These are phyloP conservation scores for Pecten maximus DNA, from an alignment of 2,888 invertebrate genomes.

Conservation along the genomic window DNA sequence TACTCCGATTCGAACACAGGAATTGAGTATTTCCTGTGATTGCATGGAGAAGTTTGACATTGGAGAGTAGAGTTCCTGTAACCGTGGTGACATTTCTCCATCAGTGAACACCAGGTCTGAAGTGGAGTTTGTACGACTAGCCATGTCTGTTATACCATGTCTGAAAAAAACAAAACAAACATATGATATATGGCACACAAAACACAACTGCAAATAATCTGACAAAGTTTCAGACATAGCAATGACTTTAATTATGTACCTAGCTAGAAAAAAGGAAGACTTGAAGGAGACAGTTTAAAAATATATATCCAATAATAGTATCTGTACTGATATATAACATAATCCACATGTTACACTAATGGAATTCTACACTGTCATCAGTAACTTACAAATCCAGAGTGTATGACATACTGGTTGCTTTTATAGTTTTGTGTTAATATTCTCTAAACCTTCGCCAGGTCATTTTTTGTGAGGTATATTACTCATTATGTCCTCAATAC, in stretches of 20 bases:
- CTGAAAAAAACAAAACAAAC: constrained; percentile 44
- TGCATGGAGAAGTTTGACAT: constrained; percentile 73
- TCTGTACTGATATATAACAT: too few relatives aligned
- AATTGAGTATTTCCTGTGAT: constrained; percentile 65
- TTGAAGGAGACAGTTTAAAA: too few relatives aligned
- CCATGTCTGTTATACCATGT: constrained; percentile 51
- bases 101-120: constrained; percentile 51
- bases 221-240: background rate
- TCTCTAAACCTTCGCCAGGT: too few relatives aligned
- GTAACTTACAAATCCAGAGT: too few relatives aligned
- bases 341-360: too few relatives aligned
- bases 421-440: too few relatives aligned
- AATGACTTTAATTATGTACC: background rate
- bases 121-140: constrained; percentile 47
- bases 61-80: constrained; percentile 64
- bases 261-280: background rate
- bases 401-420: too few relatives aligned
- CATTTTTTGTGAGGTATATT: too few relatives aligned
- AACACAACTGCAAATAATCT: background rate
- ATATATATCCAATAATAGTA: too few relatives aligned
- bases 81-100: constrained; percentile 51
- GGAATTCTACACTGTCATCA: too few relatives aligned
- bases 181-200: background rate
- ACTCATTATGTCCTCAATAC: too few relatives aligned
- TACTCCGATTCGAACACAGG: constrained; percentile 52